phyloP scores from a whole-genome alignment of 1,140 invertebrate genomes.

The Carcinoscorpius rotundicauda region DNA sequence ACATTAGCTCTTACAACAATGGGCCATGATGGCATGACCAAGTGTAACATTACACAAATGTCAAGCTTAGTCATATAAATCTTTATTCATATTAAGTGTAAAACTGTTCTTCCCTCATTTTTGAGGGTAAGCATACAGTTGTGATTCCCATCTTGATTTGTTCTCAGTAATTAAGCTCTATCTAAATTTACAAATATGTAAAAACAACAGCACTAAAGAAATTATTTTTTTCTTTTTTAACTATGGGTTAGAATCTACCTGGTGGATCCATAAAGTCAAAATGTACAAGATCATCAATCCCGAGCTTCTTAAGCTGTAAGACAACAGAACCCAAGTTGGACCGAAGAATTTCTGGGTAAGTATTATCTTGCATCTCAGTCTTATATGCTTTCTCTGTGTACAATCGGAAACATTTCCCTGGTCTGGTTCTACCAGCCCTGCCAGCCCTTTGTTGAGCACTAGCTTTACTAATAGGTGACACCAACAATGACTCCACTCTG shows the following conservation, averaged over 20 bases:
- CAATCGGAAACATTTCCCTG: slow-evolving; percentile 95
- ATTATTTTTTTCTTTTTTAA: no score
- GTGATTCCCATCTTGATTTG: no score
- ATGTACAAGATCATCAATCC: slow-evolving; percentile 98
- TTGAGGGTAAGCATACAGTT: no score
- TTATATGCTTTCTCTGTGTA: slow-evolving; percentile 99
- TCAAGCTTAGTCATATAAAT: no score
- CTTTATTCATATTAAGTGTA: no score
- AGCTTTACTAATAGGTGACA: slow-evolving; percentile 98
- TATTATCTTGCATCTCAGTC: slow-evolving; percentile 99
- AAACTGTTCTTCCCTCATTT: no score
- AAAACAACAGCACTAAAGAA: no score
- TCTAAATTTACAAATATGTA: no score
- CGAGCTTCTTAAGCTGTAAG: slow-evolving; percentile 94
- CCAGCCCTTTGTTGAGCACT: slow-evolving; percentile 98
- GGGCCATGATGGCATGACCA: no score
- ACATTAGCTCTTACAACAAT: no score
- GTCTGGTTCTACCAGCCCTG: slow-evolving; percentile 87
- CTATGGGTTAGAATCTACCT: slow-evolving; percentile 28
- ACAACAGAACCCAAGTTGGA: slow-evolving; percentile 96
- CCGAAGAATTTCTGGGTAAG: slow-evolving; percentile 95
- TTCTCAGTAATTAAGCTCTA: no score
- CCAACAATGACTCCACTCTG: slow-evolving; percentile 90
- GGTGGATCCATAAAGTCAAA: slow-evolving; percentile 99
- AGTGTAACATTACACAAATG: no score